Evolutionary conservation across 64 coral and sea anemone genomes (phyloP).

Genomic region (Pachyseris speciosa): DNA sequence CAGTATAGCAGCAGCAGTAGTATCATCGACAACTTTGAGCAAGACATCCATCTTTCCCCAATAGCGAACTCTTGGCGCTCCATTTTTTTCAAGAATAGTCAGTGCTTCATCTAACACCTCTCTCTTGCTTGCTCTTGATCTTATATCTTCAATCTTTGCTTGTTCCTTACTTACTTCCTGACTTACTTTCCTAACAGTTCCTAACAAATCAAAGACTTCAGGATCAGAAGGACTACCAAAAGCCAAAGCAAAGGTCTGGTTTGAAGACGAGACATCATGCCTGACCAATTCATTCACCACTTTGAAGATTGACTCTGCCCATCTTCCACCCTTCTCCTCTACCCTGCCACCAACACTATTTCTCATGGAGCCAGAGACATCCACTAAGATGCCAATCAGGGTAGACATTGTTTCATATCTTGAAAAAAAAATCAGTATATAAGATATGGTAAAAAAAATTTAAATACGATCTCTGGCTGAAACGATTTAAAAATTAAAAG

Average conservation of each 20-base stretch:
- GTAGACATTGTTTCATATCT: too few species aligned
- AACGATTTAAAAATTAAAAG: too few species aligned
- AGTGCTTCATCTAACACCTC: background rate
- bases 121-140: background rate
- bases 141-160: background rate
- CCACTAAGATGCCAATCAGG: conserved; percentile 16
- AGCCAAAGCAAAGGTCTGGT: conserved; percentile 26
- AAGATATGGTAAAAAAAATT: too few species aligned
- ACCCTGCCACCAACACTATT: background rate
- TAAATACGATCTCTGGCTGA: too few species aligned
- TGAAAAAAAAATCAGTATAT: too few species aligned
- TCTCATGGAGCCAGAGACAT: conserved; percentile 58
- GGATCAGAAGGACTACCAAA: background rate
- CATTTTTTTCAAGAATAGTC: background rate
- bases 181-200: too few species aligned
- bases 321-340: background rate
- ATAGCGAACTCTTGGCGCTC: background rate
- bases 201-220: background rate
- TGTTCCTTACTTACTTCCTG: background rate
- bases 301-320: conserved; percentile 25
- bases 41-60: conserved; percentile 7
- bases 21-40: background rate
- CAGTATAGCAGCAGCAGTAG: background rate
- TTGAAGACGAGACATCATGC: conserved; percentile 14
- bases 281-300: conserved; percentile 19